Base-by-base conservation (phyloP, 2,888 invertebrate species). In the Conops quadrifasciatus region DNA sequence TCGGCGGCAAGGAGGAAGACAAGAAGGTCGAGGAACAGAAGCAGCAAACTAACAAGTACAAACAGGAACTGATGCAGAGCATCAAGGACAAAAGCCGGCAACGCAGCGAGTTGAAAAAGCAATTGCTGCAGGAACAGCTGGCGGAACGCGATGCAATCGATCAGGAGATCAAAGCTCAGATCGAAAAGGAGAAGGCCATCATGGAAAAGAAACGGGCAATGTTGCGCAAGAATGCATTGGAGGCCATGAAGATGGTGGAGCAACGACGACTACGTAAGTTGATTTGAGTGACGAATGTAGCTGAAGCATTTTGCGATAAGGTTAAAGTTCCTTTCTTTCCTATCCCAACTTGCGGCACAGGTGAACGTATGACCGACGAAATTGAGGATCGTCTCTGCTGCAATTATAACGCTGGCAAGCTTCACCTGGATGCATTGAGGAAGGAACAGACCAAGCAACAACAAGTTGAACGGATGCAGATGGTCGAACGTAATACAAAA, bases 401-500 rank as follows among this genome's bases (percentile, higher is more conserved):
- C 51, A 85, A 88, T 45, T 88, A 87, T 74, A 82, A 82, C 21
- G 81, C 85, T 43, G 86, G 87, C 1, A 88, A 88, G 75, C 80
- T 82, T 15, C 83, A 80, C 53, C 83, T 89, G 56, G 84, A 87
- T 49, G 80, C 83, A 51, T 78, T 87, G 53, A 87, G 83, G 72
- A 24, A 36, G 0, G 75, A 78, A 5, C 84, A 85, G 74, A 78
- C 80, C 43, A 85, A 82, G 74, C 84, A 86, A 74, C 79, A 81
- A 53, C 77, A 88, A 62, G 85, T 69, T 80, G 87, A 88, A 60
- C 87, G 87, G 59, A 78, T 84, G 11, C 82, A 84, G 9, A 80
- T 87, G 0, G 81, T 88, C 60, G 88, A 88, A 26, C 77, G 80
- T n/a, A 88, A 89, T 73, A 88, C 88, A 67, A 77, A 83, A 62